Conservation (phyloP, 2,888 invertebrate species). For the Trachelus tabidus region DNA sequence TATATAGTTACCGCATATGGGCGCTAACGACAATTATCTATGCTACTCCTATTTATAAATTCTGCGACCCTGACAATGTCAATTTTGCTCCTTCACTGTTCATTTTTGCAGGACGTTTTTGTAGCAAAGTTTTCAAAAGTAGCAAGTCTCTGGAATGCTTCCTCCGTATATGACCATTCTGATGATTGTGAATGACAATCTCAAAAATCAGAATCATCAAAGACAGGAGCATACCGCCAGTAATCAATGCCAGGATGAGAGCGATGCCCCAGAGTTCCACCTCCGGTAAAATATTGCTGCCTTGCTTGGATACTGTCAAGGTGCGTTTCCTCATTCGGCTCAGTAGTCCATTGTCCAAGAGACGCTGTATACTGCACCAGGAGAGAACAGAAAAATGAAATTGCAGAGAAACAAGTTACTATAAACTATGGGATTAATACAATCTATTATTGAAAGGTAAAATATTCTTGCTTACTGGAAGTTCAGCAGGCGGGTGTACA, state of each 20-base stretch:
- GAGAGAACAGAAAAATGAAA: constrained; percentile 7
- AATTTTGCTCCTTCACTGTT: too few species aligned
- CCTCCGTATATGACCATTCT: too few species aligned
- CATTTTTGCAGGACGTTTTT: too few species aligned
- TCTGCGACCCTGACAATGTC: too few species aligned
- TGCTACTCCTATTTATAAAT: too few species aligned
- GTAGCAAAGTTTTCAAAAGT: too few species aligned
- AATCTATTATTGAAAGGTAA: too few species aligned
- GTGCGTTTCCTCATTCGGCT: constrained; percentile 29
- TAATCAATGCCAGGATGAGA: constrained; percentile 41
- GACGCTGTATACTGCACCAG: constrained; percentile 42
- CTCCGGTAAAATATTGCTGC: neutral
- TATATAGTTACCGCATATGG: too few species aligned
- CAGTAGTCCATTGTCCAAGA: constrained; percentile 45
- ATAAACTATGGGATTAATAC: too few species aligned
- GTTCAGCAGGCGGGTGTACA: constrained; percentile 43
- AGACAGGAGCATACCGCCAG: constrained; percentile 34
- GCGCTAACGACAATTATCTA: too few species aligned
- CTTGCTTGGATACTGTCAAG: constrained; percentile 14
- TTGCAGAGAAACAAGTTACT: neutral
- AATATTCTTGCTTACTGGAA: constrained; percentile 34
- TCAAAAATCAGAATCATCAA: constrained; percentile 38
- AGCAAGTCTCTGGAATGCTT: too few species aligned
- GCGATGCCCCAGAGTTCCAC: constrained; percentile 38
- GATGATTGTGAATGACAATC: neutral